phyloP scores from a whole-genome alignment of 2,113 vertebrate genomes.

The Calonectris borealis region DNA sequence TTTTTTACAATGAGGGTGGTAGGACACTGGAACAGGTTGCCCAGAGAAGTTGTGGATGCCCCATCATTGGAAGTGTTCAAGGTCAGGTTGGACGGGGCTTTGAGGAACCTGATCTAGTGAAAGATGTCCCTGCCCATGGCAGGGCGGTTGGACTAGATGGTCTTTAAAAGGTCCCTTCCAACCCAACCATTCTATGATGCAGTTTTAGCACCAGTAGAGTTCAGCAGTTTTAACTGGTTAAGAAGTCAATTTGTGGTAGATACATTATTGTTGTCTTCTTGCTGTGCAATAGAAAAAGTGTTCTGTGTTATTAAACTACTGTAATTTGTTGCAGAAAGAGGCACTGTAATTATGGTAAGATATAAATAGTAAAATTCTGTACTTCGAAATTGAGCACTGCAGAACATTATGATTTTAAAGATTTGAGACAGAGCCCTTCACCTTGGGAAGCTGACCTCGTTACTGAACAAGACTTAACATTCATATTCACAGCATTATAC shows the following conservation, averaged over 20 bases:
- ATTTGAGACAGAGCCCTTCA: background rate
- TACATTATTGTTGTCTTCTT: background rate
- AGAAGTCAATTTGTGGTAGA: background rate
- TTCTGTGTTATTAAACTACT: constrained; percentile 30
- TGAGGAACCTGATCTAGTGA: no score
- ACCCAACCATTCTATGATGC: no score
- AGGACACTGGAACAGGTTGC: no score
- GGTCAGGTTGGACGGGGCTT: no score
- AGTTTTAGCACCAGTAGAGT: background rate
- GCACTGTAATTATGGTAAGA: background rate
- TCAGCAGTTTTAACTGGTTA: background rate
- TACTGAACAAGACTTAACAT: background rate
- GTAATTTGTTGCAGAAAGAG: background rate
- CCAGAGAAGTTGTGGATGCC: no score
- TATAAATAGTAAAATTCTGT: background rate
- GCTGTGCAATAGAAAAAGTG: background rate
- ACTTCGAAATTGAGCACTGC: background rate
- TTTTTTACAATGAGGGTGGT: no score
- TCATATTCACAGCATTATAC: background rate
- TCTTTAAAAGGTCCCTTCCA: no score
- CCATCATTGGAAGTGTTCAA: no score
- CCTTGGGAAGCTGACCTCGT: background rate
- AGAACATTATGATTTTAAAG: background rate
- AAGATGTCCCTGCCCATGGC: no score
- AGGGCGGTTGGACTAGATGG: no score